Base-by-base conservation (phyloP, 2,797 vertebrate species). In the Percopsis omiscomaycus region DNA sequence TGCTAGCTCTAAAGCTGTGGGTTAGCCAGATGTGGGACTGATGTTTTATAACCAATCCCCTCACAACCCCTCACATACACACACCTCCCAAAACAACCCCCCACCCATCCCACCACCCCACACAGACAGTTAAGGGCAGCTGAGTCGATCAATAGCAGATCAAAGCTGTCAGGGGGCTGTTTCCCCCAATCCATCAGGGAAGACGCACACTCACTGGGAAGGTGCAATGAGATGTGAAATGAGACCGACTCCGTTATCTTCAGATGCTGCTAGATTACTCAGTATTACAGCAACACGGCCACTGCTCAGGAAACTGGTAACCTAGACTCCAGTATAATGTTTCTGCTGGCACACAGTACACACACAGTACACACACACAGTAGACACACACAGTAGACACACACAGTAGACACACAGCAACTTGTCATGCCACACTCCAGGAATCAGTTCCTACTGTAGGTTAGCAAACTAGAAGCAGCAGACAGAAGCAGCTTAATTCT, bases 61-160 rank as follows among this genome's bases (percentile, higher is more conserved):
- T 8, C 3, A 37, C 32, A 37, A 37, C 32, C 32, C 32, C 8
- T 37, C 1, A 37, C 32, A 37, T 22, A 22, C 32, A 37, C 32
- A 5, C 32, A 8, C 5, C 8, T 37, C 32, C 32, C 6, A 1
- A 1, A 1, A 5, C 32, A 5, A 5, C 32, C 2, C 22, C 22
- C 22, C 22, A 22, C 22, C 1, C 22, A 1, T 22, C 22, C 22
- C 6, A 1, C 32, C 32, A 1, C 32, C 6, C 32, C 30, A 84
- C 82, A 47, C 46, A 48, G 51, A 79, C 73, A 83, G 84, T 89
- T 90, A 81, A 64, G 75, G 78, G 65, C 77, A 83, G 80, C 79
- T 44, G 77, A 85, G 76, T 71, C 59, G 51, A 91, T 91, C 90
- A 69, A 91, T 91, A 89, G 59, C 79, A 88, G 88, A 90, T 91